Percentiles rank a stretch among this genome's conserved stretches.
Conservation (phyloP, 1,140 invertebrate genomes). For the Ceratoteleas bidentatus region DNA sequence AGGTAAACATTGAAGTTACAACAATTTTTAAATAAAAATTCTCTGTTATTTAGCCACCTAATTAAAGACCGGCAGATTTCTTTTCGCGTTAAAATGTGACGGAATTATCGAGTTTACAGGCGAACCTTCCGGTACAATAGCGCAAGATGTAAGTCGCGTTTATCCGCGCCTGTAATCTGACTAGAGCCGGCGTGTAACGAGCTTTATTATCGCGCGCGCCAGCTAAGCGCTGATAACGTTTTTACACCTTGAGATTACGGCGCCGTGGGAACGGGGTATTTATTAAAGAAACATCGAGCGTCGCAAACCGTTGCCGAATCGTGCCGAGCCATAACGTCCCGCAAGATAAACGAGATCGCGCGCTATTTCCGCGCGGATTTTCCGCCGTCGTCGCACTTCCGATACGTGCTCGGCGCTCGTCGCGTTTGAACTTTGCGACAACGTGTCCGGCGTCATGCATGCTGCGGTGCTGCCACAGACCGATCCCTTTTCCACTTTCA, state of each 20-base stretch:
- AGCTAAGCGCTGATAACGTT: conserved; percentile 57
- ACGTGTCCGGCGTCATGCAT: conserved; percentile 37
- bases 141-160: conserved; percentile 56
- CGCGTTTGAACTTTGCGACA: conserved; percentile 49
- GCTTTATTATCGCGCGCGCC: conserved; percentile 61
- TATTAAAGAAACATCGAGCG: conserved; percentile 61
- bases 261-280: conserved; percentile 58
- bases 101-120: conserved; percentile 57
- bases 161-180: conserved; percentile 58
- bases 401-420: conserved; percentile 50
- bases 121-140: conserved; percentile 50
- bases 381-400: conserved; percentile 32
- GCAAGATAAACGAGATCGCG: conserved; percentile 56
- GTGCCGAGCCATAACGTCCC: conserved; percentile 8
- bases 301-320: conserved; percentile 37
- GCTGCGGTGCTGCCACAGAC: conserved; percentile 5
- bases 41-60: conserved; percentile 5
- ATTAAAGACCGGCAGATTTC: conserved; percentile 19
- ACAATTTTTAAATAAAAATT: too few species aligned
- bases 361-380: conserved; percentile 47
- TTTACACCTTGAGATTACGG: conserved; percentile 46
- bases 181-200: conserved; percentile 59
- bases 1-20: too few species aligned
- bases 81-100: conserved; percentile 49
- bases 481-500: conserved; percentile 15